These are phyloP conservation scores for Cydia strobilella DNA, from an alignment of 1,140 invertebrate genomes.

Conservation along the genomic window DNA sequence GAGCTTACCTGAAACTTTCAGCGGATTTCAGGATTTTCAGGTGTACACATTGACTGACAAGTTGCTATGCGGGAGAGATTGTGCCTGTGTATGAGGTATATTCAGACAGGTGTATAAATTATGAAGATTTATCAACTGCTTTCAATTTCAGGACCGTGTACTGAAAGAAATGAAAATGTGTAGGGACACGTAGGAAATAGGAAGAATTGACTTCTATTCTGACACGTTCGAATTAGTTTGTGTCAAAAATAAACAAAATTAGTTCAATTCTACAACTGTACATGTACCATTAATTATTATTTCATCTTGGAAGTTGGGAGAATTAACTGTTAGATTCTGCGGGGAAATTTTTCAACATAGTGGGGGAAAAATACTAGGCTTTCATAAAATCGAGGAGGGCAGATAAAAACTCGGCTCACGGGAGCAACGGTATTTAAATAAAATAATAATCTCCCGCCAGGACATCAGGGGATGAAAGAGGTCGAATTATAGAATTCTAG, in stretches of 20 bases:
- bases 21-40: slow-evolving; percentile 42
- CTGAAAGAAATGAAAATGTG: no score
- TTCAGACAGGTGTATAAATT: neutral
- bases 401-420: slow-evolving; percentile 24
- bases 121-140: no score
- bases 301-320: slow-evolving; percentile 24
- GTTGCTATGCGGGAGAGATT: neutral
- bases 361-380: slow-evolving; percentile 58
- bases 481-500: slow-evolving; percentile 43
- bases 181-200: no score
- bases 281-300: no score
- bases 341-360: slow-evolving; percentile 54
- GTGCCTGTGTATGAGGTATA: neutral
- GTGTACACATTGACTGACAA: slow-evolving; percentile 8
- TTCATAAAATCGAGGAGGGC: slow-evolving; percentile 39
- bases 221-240: no score
- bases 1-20: slow-evolving; percentile 44
- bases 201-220: no score
- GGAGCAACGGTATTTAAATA: slow-evolving; percentile 48
- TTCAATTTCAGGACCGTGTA: no score
- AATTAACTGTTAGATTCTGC: slow-evolving; percentile 35
- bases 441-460: slow-evolving; percentile 52
- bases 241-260: no score
- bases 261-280: no score
- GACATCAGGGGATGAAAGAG: slow-evolving; percentile 36